Percentiles rank a stretch among this genome's conserved stretches.
Conservation (phyloP, 2,888 invertebrate genomes). For the Mycogona germanica region DNA sequence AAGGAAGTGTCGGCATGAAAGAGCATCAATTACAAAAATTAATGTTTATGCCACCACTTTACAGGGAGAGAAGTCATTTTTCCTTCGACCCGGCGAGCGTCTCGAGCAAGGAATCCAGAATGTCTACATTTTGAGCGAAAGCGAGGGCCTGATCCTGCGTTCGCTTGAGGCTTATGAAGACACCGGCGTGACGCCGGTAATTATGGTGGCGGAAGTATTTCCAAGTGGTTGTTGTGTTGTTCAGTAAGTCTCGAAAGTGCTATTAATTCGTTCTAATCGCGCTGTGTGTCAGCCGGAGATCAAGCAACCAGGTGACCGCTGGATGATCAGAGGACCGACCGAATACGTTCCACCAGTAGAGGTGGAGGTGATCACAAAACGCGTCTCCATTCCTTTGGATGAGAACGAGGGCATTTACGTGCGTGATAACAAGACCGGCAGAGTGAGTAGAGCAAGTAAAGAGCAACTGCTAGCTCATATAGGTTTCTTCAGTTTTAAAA, state of each 20-base stretch:
- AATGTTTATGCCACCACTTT: too few relatives aligned
- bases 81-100: constrained; percentile 39
- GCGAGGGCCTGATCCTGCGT: constrained; percentile 39
- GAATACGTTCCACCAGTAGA: constrained; percentile 41
- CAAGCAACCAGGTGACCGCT: constrained; percentile 38
- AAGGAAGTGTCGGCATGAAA: too few relatives aligned
- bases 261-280: too few relatives aligned
- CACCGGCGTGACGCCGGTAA: constrained; percentile 20
- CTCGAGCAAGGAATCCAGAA: constrained; percentile 39
- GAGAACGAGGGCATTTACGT: constrained; percentile 42
- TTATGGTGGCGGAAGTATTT: too few relatives aligned
- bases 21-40: too few relatives aligned
- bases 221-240: not conserved
- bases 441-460: constrained; percentile 21
- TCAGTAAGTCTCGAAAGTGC: too few relatives aligned
- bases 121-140: constrained; percentile 38
- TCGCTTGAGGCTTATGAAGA: constrained; percentile 36
- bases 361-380: constrained; percentile 37
- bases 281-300: constrained; percentile 27
- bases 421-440: constrained; percentile 35
- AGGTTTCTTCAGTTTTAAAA: too few relatives aligned
- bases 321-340: constrained; percentile 40
- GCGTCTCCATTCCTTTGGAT: constrained; percentile 39
- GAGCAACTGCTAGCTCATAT: too few relatives aligned
- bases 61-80: constrained; percentile 40